Evolutionary conservation across 2,113 vertebrate species (phyloP).

Genomic region (Tylochromis polylepis): DNA sequence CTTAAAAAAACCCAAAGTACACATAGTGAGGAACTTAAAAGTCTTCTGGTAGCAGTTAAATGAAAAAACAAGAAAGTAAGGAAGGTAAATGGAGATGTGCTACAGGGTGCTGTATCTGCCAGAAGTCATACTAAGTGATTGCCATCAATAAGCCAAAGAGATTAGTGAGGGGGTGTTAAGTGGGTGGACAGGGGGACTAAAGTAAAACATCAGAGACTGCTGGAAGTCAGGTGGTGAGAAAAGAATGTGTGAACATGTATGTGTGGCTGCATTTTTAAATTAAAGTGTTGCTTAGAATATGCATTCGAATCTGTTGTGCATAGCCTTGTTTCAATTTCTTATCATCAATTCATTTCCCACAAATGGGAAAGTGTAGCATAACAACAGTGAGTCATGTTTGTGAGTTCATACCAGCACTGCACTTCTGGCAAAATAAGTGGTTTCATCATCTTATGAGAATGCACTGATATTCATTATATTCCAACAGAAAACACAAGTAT

Average conservation of each 20-base stretch:
- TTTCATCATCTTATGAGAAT: not conserved
- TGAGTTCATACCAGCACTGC: not conserved
- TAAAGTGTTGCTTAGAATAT: not conserved
- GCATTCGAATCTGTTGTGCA: not conserved
- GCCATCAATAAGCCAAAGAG: slow-evolving; percentile 42
- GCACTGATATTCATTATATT: not conserved
- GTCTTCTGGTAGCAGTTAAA: not conserved
- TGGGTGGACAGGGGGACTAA: slow-evolving; percentile 6
- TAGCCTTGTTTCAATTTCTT: slow-evolving; percentile 34
- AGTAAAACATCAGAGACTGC: slow-evolving; percentile 8
- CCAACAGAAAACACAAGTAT: not conserved
- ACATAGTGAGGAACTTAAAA: not conserved
- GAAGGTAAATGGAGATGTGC: not conserved
- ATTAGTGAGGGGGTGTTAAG: slow-evolving; percentile 47
- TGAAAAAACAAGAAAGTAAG: not conserved
- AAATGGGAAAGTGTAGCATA: not conserved
- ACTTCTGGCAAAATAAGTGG: not conserved
- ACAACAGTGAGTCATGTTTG: not conserved
- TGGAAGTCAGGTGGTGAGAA: slow-evolving; percentile 22
- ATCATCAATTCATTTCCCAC: slow-evolving; percentile 14
- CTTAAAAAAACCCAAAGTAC: not conserved
- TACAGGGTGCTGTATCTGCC: slow-evolving; percentile 37
- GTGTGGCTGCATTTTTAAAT: not conserved
- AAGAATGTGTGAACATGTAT: not conserved
- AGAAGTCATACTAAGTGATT: slow-evolving; percentile 49